Base-by-base conservation (phyloP, 2,113 vertebrate species). In the Caranx ignobilis region DNA sequence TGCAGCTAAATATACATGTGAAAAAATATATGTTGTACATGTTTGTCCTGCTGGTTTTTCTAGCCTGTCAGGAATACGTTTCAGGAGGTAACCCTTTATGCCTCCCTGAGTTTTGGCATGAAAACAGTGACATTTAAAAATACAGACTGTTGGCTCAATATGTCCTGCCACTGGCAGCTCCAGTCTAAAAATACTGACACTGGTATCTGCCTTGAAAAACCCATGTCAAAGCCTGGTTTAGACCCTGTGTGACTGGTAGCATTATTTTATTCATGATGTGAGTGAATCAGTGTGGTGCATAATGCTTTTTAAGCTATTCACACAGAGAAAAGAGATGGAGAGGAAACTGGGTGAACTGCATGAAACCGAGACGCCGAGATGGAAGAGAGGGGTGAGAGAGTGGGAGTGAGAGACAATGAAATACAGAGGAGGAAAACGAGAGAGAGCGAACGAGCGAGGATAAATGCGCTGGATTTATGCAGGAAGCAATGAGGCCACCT, bases 281-380 rank as follows among this genome's bases (percentile, higher is more conserved):
- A 88, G 87, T 77, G 87, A 87, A 91, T 87, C 88, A 81, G 83
- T 79, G 85, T 78, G 91, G 75, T 62, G 88, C 85, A 90, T 88
- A 85, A 91, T 82, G 83, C 85, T 85, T 87, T 90, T 89, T 88
- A 91, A 90, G 91, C 89, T 89, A 74, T 87, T 91, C 88, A 91
- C 87, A 88, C 84, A 77, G 85, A 85, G 89, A 85, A 72, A 81
- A 84, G 87, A 88, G 87, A 88, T 82, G 85, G 85, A 88, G 72
- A 86, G 91, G 84, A 91, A 90, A 91, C 82, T 88, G 88, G 84
- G 84, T 74, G 83, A 91, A 83, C 79, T 67, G 87, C 83, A 66
- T 83, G 87, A 86, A 89, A 83, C 77, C 43, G 79, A 78, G 72
- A 75, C 37, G 63, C 39, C 12, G 78, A 11, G 75, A 87, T 77